Base-by-base conservation (phyloP, 2,797 vertebrate genomes). In the Xenops minutus region DNA sequence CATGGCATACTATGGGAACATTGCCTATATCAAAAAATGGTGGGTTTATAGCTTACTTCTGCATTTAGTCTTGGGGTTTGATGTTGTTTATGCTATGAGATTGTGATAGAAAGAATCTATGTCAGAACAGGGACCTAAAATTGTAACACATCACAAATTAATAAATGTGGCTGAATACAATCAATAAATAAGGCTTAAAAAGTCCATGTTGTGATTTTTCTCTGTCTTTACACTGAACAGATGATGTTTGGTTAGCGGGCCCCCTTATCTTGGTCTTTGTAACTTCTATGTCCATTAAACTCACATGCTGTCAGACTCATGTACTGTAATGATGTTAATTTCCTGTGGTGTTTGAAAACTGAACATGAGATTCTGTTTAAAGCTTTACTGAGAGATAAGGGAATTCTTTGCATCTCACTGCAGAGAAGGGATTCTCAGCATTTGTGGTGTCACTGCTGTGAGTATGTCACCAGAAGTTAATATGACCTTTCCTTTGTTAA, bases 401-500 rank as follows among this genome's bases (percentile, higher is more conserved):
- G 30, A 69, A 44, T 74, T 66, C 36, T 79, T 95, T 82, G 56
- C 16, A 6, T 82, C 61, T 85, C 18, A 46, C 14, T 67, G 6
- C 3, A 12, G 44, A 83, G 36, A 61, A 71, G 34, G 63, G 52
- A 32, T 90, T 89, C 74, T 46, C 68, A 55, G 48, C 48, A 83
- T 93, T 84, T 93, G n/a, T 61, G 55, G 62, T 22, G 1, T 93
- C n/a, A 30, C 39, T 95, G 92, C 75, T 80, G 58, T 32, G 9
- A 83, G 52, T 91, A 62, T 74, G 36, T 94, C 80, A 68, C 92
- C 46, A 32, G 62, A 95, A 94, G 77, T 78, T 97, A 90, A 76
- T 93, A 91, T 30, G 80, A 94, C 77, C 83, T 95, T 95, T 91
- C 37, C 46, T 97, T 97, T 96, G 91, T 96, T 64, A 86, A 86